These are phyloP conservation scores for Rhynchopsitta pachyrhyncha DNA, from an alignment of 2,113 vertebrate genomes.

Conservation along the genomic window DNA sequence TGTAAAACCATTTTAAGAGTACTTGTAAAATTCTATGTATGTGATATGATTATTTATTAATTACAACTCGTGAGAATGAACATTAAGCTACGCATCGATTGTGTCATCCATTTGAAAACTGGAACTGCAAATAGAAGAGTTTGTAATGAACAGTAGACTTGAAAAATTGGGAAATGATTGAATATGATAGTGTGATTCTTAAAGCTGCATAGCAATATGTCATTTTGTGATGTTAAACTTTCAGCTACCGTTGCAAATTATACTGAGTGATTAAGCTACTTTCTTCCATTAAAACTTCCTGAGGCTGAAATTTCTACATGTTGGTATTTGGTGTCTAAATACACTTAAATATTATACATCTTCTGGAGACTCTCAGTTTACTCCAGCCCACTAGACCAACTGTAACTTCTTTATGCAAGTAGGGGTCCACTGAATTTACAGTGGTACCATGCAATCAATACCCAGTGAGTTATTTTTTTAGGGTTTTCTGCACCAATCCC, in stretches of 20 bases:
- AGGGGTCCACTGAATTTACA: not conserved
- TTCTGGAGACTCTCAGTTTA: not conserved
- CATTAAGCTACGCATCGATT: conserved; percentile 49
- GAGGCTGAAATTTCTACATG: conserved; percentile 40
- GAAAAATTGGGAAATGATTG: conserved; percentile 49
- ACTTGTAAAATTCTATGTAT: conserved; percentile 68
- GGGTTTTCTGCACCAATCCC: not conserved
- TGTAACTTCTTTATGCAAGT: not conserved
- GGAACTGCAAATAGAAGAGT: not conserved
- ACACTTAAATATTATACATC: not conserved
- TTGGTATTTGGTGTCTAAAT: conserved; percentile 6
- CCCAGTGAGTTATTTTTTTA: not conserved
- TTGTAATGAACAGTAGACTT: conserved; percentile 16
- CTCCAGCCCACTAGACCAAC: not conserved
- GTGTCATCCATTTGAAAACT: conserved; percentile 1
- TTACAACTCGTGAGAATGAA: conserved; percentile 60
- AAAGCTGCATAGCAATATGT: conserved; percentile 52
- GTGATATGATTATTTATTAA: conserved; percentile 74
- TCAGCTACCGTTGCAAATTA: conserved; percentile 34
- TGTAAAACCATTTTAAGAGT: conserved; percentile 68
- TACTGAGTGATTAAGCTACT: conserved; percentile 26
- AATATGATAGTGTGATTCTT: conserved; percentile 43
- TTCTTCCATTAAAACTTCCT: conserved; percentile 45
- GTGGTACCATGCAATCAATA: not conserved
- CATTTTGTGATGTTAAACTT: conserved; percentile 43